A percentile compares a stretch with the other conserved stretches of the same genome.
Evolutionary conservation across 2,113 vertebrate species (phyloP).

Genomic region (Arenaria interpres): DNA sequence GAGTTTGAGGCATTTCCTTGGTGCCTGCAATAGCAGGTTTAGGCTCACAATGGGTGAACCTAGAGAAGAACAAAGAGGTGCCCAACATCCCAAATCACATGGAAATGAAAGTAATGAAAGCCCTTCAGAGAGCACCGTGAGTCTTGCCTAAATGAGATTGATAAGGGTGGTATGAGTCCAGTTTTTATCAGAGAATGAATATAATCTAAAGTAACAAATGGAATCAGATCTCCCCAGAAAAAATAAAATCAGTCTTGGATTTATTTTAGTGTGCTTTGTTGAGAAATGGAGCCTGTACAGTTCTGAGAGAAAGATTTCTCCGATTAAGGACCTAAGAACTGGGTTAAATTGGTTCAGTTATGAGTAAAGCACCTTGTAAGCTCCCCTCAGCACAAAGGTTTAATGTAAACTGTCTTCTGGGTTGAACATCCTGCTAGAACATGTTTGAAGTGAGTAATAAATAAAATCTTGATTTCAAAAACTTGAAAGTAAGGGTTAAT

Average conservation of each 20-base stretch:
- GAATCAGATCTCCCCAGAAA: neutral
- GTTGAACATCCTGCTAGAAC: constrained; percentile 16
- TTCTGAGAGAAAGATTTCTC: neutral
- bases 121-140: neutral
- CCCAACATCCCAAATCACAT: neutral
- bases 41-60: neutral
- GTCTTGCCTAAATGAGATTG: neutral
- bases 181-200: neutral
- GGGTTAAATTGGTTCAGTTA: constrained; percentile 31
- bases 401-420: constrained; percentile 3
- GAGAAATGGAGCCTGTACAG: neutral
- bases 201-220: neutral
- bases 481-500: constrained; percentile 22
- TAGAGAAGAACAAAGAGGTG: neutral
- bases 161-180: neutral
- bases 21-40: neutral
- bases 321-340: constrained; percentile 45
- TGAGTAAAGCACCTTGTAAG: constrained; percentile 15
- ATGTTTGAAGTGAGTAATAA: constrained; percentile 54
- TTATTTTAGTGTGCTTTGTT: neutral
- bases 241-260: neutral
- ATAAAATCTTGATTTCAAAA: constrained; percentile 59
- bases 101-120: neutral
- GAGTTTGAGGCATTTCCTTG: neutral
- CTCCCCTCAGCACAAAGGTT: constrained; percentile 31